A percentile compares a stretch with the other conserved stretches of the same genome.
Conservation (phyloP, 2,797 vertebrate species). For the Acanthurus lineatus region DNA sequence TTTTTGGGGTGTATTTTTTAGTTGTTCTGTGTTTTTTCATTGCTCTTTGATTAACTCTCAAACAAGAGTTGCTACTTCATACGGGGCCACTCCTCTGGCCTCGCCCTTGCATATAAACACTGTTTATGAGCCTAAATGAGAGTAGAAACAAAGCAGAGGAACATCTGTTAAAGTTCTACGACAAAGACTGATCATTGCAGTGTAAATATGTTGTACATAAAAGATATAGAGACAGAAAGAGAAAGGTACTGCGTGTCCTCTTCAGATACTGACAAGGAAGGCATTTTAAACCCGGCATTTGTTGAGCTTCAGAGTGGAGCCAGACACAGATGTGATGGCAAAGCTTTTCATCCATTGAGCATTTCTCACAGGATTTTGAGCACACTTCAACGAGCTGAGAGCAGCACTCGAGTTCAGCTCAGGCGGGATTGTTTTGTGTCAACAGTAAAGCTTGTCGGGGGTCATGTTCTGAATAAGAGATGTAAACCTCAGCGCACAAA, state of each 20-base stretch:
- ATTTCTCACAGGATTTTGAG: slow-evolving; percentile 46
- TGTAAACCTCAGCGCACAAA: slow-evolving; percentile 55
- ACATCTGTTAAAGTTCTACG: neutral
- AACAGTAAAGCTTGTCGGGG: slow-evolving; percentile 20
- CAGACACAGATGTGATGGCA: slow-evolving; percentile 22
- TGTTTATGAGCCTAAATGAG: slow-evolving; percentile 5
- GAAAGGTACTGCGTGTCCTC: slow-evolving; percentile 27
- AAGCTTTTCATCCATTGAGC: slow-evolving; percentile 28
- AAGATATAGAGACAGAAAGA: slow-evolving; percentile 33
- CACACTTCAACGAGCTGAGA: slow-evolving; percentile 51
- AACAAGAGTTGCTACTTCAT: neutral
- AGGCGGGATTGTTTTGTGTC: slow-evolving; percentile 50
- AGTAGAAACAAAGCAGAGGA: neutral
- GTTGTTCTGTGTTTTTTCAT: no score
- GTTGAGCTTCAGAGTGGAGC: slow-evolving; percentile 4
- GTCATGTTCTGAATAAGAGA: slow-evolving; percentile 37
- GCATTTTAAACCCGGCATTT: slow-evolving; percentile 40
- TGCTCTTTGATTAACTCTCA: neutral
- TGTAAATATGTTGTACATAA: neutral
- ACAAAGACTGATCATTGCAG: neutral
- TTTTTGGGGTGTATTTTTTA: neutral
- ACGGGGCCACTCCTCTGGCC: neutral
- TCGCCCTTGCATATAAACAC: neutral
- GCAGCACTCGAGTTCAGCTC: slow-evolving; percentile 40
- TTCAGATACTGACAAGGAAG: slow-evolving; percentile 58